Conservation (phyloP, 2,888 invertebrate species). For the Pilophorus perplexus region DNA sequence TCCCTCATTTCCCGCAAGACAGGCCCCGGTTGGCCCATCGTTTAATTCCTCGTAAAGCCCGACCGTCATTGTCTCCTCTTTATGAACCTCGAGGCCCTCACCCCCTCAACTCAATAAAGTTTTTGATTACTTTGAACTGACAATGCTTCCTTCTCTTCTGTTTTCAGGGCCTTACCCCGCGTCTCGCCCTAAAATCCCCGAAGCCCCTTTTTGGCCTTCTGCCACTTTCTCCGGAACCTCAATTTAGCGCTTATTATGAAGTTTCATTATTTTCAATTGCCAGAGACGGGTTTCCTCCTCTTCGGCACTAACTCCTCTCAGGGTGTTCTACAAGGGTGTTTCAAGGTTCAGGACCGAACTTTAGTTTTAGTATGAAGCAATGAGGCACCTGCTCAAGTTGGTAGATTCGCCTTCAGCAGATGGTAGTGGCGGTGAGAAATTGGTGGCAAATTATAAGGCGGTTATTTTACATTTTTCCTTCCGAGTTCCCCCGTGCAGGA, state of each 20-base stretch:
- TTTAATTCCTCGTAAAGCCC: constrained; percentile 40
- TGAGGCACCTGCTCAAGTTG: no score
- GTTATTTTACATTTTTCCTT: no score
- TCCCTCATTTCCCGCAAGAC: constrained; percentile 41
- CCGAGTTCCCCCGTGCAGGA: no score
- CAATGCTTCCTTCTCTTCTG: no score
- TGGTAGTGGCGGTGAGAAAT: no score
- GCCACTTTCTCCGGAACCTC: constrained; percentile 21
- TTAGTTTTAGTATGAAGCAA: no score
- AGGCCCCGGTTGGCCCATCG: constrained; percentile 22
- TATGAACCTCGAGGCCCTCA: constrained; percentile 28
- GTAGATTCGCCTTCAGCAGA: no score
- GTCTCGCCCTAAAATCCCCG: background rate
- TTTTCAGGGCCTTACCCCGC: constrained; percentile 1
- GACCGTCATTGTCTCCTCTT: constrained; percentile 32
- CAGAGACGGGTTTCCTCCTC: constrained; percentile 1
- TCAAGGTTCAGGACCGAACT: no score
- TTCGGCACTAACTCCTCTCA: no score
- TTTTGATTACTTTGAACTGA: constrained; percentile 39
- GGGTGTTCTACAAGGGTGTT: constrained; percentile 9
- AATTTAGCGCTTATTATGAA: constrained; percentile 29
- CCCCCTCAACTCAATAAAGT: constrained; percentile 32
- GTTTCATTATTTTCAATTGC: constrained; percentile 37
- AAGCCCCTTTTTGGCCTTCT: constrained; percentile 11
- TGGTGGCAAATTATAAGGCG: no score